phyloP scores from a whole-genome alignment of 2,888 invertebrate species.

The Chorisops tibialis region DNA sequence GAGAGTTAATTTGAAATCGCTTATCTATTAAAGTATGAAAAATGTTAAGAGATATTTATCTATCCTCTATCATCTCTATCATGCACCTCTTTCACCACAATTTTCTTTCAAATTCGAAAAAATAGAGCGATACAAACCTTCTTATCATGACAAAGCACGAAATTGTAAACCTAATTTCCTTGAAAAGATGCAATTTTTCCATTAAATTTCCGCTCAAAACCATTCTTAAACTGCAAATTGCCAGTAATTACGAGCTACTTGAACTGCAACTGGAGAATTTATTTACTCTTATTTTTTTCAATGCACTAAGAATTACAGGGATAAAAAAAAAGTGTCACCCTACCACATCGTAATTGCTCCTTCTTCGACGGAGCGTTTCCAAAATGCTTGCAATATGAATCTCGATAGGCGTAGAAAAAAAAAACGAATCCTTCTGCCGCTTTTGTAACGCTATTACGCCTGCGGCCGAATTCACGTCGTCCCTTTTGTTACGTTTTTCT shows the following conservation, averaged over 20 bases:
- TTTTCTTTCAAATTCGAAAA: too few species aligned
- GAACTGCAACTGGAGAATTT: not conserved
- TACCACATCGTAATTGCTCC: slow-evolving; percentile 6
- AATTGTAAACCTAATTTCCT: too few species aligned
- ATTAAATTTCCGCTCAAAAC: not conserved
- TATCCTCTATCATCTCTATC: too few species aligned
- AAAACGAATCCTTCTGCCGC: slow-evolving; percentile 32
- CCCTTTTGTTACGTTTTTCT: slow-evolving; percentile 32
- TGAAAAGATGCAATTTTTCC: not conserved
- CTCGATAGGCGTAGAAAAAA: slow-evolving; percentile 19
- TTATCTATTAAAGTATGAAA: too few species aligned
- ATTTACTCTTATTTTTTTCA: slow-evolving; percentile 7
- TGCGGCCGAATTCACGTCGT: slow-evolving; percentile 38
- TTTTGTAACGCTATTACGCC: slow-evolving; percentile 38
- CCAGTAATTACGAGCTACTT: slow-evolving; percentile 18
- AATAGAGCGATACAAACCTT: too few species aligned
- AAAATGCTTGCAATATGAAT: not conserved
- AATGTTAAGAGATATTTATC: too few species aligned
- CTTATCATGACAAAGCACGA: too few species aligned
- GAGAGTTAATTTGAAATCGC: too few species aligned
- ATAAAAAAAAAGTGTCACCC: slow-evolving; percentile 12
- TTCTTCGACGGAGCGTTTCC: not conserved
- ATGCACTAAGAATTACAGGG: slow-evolving; percentile 9
- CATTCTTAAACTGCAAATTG: slow-evolving; percentile 11
- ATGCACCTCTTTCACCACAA: too few species aligned